phyloP scores from a whole-genome alignment of 2,113 vertebrate genomes.

The Rhadina sibilatrix region DNA sequence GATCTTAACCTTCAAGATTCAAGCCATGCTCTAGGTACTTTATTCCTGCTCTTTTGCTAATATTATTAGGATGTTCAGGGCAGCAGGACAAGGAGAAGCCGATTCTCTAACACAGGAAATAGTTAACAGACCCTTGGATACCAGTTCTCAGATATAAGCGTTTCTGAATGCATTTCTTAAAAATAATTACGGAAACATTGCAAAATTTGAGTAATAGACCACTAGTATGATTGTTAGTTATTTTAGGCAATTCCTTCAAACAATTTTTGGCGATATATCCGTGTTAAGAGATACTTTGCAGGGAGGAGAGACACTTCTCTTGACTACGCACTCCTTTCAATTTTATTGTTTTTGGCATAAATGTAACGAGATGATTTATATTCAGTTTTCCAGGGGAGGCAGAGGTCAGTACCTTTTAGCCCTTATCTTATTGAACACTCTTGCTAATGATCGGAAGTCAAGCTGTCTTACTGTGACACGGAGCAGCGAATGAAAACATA shows the following conservation, averaged over 20 bases:
- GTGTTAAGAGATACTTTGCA: neutral
- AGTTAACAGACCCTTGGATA: neutral
- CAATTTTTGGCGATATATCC: neutral
- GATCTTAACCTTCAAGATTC: slow-evolving; percentile 18
- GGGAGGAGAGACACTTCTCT: neutral
- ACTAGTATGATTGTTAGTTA: neutral
- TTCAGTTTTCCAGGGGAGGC: neutral
- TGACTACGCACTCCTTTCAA: neutral
- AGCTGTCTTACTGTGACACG: neutral
- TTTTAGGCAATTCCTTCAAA: neutral
- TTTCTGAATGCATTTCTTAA: neutral
- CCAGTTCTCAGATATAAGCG: neutral
- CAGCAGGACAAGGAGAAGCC: neutral
- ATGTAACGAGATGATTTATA: slow-evolving; percentile 31
- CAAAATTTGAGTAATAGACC: neutral
- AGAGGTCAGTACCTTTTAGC: slow-evolving; percentile 32
- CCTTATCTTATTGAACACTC: neutral
- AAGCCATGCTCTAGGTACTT: neutral
- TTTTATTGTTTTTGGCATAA: slow-evolving; percentile 12
- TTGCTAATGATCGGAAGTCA: neutral
- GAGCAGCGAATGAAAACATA: neutral
- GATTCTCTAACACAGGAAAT: neutral
- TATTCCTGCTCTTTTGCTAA: slow-evolving; percentile 6
- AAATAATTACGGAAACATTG: neutral
- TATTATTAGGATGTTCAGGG: neutral